phyloP scores from a whole-genome alignment of 2,797 vertebrate species.

The Eurystomus glaucurus region DNA sequence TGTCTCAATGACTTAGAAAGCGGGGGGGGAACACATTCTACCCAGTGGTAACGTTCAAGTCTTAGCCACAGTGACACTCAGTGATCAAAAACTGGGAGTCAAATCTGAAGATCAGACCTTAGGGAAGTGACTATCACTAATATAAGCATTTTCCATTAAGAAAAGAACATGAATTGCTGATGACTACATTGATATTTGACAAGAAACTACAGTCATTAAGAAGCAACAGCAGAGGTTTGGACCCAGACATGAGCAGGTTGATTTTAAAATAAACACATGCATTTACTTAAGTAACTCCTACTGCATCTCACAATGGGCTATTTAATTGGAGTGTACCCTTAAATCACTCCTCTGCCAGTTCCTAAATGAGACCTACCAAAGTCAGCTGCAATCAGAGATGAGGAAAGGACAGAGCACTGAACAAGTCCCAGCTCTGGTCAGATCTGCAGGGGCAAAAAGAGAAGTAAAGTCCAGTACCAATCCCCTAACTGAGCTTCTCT shows the following conservation, averaged over 20 bases:
- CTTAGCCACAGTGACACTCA: background rate
- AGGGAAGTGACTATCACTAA: background rate
- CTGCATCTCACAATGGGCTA: background rate
- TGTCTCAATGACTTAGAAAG: background rate
- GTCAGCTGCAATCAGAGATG: background rate
- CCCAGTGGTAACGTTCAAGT: background rate
- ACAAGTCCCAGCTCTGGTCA: background rate
- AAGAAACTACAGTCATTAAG: background rate
- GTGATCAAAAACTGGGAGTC: background rate
- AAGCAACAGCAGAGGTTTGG: background rate
- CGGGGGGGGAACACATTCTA: background rate
- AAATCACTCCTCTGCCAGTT: background rate
- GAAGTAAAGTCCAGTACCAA: background rate
- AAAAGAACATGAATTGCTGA: background rate
- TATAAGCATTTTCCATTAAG: background rate
- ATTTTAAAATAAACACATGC: background rate
- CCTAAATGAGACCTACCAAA: background rate
- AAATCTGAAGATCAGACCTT: background rate
- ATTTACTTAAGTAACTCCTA: background rate
- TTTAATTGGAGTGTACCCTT: background rate
- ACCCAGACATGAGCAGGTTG: fast-evolving
- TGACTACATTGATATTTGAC: background rate
- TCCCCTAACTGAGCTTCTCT: background rate
- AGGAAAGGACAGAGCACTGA: background rate
- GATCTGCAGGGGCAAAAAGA: background rate